phyloP scores from a whole-genome alignment of 1,140 invertebrate genomes.

The Drosophila micromelanica region DNA sequence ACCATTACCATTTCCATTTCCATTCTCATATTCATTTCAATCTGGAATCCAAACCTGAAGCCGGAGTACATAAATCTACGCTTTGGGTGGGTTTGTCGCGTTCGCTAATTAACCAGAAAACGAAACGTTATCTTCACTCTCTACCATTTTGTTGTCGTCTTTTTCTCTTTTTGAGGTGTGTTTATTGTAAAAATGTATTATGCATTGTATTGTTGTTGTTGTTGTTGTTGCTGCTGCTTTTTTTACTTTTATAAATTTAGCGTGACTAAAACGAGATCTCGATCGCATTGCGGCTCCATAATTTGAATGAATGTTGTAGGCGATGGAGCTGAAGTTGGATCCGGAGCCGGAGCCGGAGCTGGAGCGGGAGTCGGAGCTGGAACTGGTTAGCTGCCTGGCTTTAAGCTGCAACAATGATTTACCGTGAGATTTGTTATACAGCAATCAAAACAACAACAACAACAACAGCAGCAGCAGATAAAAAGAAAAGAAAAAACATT shows the following conservation, averaged over 20 bases:
- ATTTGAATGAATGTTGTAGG: constrained; percentile 82
- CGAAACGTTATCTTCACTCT: constrained; percentile 36
- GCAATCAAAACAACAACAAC: constrained; percentile 35
- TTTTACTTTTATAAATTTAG: constrained; percentile 69
- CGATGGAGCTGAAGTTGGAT: constrained; percentile 36
- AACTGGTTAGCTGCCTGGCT: constrained; percentile 7
- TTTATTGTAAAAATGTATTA: constrained; percentile 49
- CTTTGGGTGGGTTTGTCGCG: constrained; percentile 75
- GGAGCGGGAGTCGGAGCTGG: not conserved
- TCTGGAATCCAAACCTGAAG: constrained; percentile 26
- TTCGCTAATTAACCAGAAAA: constrained; percentile 76
- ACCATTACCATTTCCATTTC: not conserved
- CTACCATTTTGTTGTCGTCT: constrained; percentile 14
- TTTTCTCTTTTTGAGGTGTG: constrained; percentile 66
- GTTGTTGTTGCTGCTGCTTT: constrained; percentile 27
- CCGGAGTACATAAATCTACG: constrained; percentile 67
- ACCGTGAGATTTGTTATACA: constrained; percentile 64
- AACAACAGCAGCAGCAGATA: constrained; percentile 35
- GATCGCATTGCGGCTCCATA: constrained; percentile 76
- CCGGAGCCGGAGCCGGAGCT: not conserved
- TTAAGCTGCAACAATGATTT: constrained; percentile 65
- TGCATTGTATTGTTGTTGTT: constrained; percentile 25
- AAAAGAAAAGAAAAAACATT: constrained; percentile 22
- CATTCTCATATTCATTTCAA: constrained; percentile 5
- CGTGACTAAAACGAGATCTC: constrained; percentile 81